Conservation (phyloP, 2,113 vertebrate genomes). For the Falcunculus frontatus region DNA sequence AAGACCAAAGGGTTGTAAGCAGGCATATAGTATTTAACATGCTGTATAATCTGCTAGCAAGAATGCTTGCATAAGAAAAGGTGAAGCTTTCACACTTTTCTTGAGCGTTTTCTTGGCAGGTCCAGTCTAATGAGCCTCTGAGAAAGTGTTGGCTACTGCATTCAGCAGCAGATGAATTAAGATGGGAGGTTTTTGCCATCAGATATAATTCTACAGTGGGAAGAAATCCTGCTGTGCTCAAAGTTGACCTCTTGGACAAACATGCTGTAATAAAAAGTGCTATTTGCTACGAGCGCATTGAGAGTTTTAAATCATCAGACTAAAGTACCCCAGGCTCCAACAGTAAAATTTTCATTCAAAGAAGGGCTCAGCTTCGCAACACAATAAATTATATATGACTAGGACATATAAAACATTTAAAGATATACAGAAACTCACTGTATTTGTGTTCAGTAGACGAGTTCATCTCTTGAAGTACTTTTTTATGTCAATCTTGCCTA, state of each 20-base stretch:
- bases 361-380: slow-evolving; percentile 80
- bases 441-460: slow-evolving; percentile 70
- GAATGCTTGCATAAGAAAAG: background rate
- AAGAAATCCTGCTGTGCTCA: slow-evolving; percentile 60
- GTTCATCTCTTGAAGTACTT: slow-evolving; percentile 68
- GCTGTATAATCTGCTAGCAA: background rate
- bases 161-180: slow-evolving; percentile 44
- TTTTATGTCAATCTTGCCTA: slow-evolving; percentile 69
- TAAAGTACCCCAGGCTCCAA: slow-evolving; percentile 74
- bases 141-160: background rate
- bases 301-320: slow-evolving; percentile 82
- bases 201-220: slow-evolving; percentile 68
- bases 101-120: background rate
- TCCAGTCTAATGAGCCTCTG: background rate
- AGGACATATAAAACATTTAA: slow-evolving; percentile 82
- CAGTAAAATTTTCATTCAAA: slow-evolving; percentile 83
- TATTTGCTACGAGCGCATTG: slow-evolving; percentile 72
- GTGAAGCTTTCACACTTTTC: background rate
- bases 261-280: slow-evolving; percentile 74
- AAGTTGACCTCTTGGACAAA: slow-evolving; percentile 83
- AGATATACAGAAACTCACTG: slow-evolving; percentile 76
- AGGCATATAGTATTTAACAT: background rate
- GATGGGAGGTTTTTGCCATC: slow-evolving; percentile 33
- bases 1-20: background rate
- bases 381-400: slow-evolving; percentile 83